A percentile compares a stretch with the other conserved stretches of the same genome.
These are phyloP conservation scores for Thripadectes ignobilis DNA, from an alignment of 2,797 vertebrate species.

Conservation along the genomic window DNA sequence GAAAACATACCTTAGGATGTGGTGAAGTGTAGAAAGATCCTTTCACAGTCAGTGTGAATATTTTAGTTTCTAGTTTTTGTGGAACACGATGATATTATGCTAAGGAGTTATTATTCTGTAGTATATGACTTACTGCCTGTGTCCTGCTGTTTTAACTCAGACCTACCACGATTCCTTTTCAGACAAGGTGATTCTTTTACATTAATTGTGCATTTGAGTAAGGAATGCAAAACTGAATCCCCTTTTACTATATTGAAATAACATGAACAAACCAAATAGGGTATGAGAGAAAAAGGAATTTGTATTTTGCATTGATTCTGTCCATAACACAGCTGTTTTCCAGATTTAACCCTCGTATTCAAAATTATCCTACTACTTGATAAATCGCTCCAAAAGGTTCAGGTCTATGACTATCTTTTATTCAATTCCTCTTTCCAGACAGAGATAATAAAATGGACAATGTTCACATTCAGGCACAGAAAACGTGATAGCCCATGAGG, in stretches of 20 bases:
- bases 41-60: constrained; percentile 7
- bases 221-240: constrained; percentile 5
- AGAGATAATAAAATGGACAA: constrained; percentile 1
- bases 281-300: constrained; percentile 3
- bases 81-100: background rate
- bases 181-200: background rate
- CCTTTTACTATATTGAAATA: background rate
- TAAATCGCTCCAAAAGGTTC: constrained; percentile 16
- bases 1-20: constrained; percentile 50
- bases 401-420: background rate
- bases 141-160: background rate
- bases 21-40: constrained; percentile 29
- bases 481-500: background rate
- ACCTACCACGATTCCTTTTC: background rate
- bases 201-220: background rate
- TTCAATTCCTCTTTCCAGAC: background rate
- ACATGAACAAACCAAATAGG: background rate
- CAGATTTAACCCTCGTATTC: constrained; percentile 15
- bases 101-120: background rate
- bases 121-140: background rate
- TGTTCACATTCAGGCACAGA: constrained; percentile 6
- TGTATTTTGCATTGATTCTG: constrained; percentile 17
- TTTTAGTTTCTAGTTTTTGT: constrained; percentile 11
- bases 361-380: background rate
- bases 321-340: constrained; percentile 32